Percentiles rank a stretch among this genome's conserved stretches.
phyloP scores from a whole-genome alignment of 2,888 invertebrate species.

The Ornithoptera alexandrae region DNA sequence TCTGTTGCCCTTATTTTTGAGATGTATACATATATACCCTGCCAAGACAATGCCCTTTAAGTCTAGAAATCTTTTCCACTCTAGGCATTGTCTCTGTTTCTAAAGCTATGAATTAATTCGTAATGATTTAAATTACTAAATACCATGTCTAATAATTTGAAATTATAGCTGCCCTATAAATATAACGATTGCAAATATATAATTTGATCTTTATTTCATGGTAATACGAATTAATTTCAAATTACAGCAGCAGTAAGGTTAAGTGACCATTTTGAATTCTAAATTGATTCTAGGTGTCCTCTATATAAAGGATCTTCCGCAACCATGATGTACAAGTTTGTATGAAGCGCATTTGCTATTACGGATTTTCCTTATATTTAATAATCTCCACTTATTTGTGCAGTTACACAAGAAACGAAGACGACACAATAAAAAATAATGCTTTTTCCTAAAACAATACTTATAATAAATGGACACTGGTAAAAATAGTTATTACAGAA shows the following conservation, averaged over 20 bases:
- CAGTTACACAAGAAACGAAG: no score
- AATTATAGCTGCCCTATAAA: slow-evolving; percentile 19
- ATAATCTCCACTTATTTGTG: no score
- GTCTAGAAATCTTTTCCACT: not conserved
- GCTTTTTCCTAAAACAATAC: no score
- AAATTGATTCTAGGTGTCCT: slow-evolving; percentile 30
- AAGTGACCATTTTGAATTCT: slow-evolving; percentile 29
- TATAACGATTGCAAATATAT: not conserved
- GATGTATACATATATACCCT: not conserved
- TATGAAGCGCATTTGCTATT: slow-evolving; percentile 4
- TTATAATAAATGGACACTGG: no score
- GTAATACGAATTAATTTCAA: slow-evolving; percentile 25
- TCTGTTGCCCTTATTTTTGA: not conserved
- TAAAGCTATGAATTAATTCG: no score
- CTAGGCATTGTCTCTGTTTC: not conserved
- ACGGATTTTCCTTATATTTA: slow-evolving; percentile 26
- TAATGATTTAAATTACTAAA: not conserved
- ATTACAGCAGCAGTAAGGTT: not conserved
- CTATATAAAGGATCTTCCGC: slow-evolving; percentile 38
- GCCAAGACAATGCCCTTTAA: not conserved
- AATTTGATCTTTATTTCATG: slow-evolving; percentile 30
- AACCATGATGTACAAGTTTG: slow-evolving; percentile 28
- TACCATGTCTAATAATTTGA: not conserved
- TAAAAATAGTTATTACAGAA: no score
- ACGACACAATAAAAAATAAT: no score